phyloP scores from a whole-genome alignment of 1,140 invertebrate species.

The Yoshiicerus persimilis region DNA sequence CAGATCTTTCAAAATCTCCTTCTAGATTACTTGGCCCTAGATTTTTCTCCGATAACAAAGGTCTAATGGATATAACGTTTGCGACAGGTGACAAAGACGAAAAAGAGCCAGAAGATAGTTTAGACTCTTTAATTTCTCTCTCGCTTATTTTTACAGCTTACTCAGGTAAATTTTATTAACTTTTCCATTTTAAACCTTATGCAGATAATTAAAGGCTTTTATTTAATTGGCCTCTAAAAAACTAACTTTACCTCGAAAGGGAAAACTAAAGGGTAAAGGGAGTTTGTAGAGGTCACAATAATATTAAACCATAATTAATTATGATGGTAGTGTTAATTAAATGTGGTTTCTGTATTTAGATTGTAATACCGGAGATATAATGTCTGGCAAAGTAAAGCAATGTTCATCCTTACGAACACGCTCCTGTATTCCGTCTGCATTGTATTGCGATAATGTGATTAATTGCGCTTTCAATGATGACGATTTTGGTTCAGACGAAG shows the following conservation, averaged over 20 bases:
- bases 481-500: constrained; percentile 44
- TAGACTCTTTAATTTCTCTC: constrained; percentile 6
- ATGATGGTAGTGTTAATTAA: neutral
- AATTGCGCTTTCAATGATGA: constrained; percentile 46
- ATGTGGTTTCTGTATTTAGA: neutral
- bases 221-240: too few species aligned
- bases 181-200: too few species aligned
- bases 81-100: constrained; percentile 26
- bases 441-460: constrained; percentile 41
- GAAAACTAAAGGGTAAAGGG: too few species aligned
- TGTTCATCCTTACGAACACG: constrained; percentile 8
- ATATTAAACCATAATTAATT: neutral
- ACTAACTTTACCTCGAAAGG: too few species aligned
- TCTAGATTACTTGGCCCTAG: constrained; percentile 35
- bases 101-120: neutral
- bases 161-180: constrained; percentile 15
- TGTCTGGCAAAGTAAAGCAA: neutral
- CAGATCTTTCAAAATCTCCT: constrained; percentile 32
- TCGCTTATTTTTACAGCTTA: constrained; percentile 45
- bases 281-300: too few species aligned
- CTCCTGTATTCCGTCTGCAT: constrained; percentile 34
- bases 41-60: constrained; percentile 37
- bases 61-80: constrained; percentile 44
- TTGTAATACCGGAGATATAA: neutral
- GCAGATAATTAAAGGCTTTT: too few species aligned